A percentile compares a stretch with the other conserved stretches of the same genome.
Conservation (phyloP, 2,797 vertebrate genomes). For the Otus scops region DNA sequence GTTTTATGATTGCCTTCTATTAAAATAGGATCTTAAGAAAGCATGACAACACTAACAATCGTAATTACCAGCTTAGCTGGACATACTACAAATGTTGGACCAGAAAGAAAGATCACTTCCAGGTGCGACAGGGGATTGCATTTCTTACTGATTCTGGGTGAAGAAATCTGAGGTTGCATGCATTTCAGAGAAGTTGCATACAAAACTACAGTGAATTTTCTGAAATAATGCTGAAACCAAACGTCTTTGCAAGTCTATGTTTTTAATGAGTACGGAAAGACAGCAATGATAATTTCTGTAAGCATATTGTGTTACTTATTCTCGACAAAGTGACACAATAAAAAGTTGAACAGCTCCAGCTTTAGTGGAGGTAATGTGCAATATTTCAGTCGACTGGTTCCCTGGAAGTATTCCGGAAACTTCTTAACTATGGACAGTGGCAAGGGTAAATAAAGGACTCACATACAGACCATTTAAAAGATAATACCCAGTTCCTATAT, state of each 20-base stretch:
- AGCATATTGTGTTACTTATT: background rate
- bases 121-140: conserved; percentile 37
- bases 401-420: background rate
- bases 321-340: background rate
- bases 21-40: conserved; percentile 42
- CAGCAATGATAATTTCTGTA: background rate
- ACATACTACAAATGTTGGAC: background rate
- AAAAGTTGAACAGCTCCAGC: background rate
- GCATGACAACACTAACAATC: conserved; percentile 20
- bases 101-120: conserved; percentile 52
- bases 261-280: background rate
- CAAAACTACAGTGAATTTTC: background rate
- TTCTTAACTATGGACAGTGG: background rate
- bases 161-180: conserved; percentile 9
- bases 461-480: background rate
- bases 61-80: conserved; percentile 35
- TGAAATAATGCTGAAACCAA: background rate
- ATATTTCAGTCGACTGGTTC: background rate
- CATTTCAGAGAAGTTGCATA: background rate
- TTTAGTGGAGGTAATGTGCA: background rate
- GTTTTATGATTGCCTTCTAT: conserved; percentile 32
- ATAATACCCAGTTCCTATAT: background rate
- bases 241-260: background rate
- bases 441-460: background rate
- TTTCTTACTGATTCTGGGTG: conserved; percentile 14